These are phyloP conservation scores for Rhinatrema bivittatum DNA, from an alignment of 2,797 vertebrate genomes.

Conservation along the genomic window DNA sequence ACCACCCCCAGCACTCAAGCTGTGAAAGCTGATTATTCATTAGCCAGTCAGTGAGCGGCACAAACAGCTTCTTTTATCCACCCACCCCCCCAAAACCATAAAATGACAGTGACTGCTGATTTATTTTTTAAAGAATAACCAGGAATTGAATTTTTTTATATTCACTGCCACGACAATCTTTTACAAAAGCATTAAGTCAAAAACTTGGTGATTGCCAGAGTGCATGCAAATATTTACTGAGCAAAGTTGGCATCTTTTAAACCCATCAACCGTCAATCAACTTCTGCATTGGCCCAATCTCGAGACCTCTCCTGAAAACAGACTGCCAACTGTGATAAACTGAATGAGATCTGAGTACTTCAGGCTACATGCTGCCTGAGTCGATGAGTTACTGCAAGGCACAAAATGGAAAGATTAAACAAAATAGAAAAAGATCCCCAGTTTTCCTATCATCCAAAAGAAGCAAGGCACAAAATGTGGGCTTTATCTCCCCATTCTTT, in stretches of 20 bases:
- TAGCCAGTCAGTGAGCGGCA: slow-evolving; percentile 95
- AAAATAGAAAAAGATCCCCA: slow-evolving; percentile 22
- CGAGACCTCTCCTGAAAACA: slow-evolving; percentile 15
- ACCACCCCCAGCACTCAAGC: slow-evolving; percentile 95
- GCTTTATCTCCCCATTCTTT: too few species aligned
- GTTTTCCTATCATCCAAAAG: too few species aligned
- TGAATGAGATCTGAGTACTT: slow-evolving; percentile 35
- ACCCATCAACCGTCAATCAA: slow-evolving; percentile 8
- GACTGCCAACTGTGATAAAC: slow-evolving; percentile 26
- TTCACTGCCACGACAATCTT: too few species aligned
- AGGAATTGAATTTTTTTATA: slow-evolving; percentile 30
- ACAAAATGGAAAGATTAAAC: slow-evolving; percentile 26
- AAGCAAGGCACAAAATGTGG: too few species aligned
- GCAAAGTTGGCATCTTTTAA: slow-evolving; percentile 4
- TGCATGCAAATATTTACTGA: neutral
- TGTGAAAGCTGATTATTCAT: slow-evolving; percentile 99
- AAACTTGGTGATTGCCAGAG: slow-evolving; percentile 7
- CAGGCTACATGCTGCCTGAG: slow-evolving; percentile 23
- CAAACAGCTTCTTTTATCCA: slow-evolving; percentile 77
- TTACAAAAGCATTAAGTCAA: neutral
- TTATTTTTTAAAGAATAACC: slow-evolving; percentile 39
- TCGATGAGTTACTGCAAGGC: slow-evolving; percentile 28
- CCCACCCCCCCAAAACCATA: slow-evolving; percentile 55
- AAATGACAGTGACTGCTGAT: slow-evolving; percentile 57
- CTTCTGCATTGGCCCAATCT: slow-evolving; percentile 17